phyloP scores from a whole-genome alignment of 2,888 invertebrate species.

The Nasonovia ribisnigri region DNA sequence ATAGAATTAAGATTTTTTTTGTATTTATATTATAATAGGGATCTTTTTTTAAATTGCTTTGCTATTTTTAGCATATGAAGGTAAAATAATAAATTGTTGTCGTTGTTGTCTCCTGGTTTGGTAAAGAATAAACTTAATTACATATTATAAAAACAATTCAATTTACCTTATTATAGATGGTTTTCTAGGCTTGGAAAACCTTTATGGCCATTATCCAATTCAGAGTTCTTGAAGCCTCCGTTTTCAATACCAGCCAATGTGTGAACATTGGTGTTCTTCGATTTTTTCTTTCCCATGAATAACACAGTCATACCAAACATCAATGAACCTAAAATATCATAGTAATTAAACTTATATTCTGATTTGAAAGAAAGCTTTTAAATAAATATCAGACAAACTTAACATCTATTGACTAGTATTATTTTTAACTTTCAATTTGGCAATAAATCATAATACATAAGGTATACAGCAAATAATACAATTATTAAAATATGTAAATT shows the following conservation, averaged over 20 bases:
- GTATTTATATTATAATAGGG: background rate
- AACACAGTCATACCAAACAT: slow-evolving; percentile 86
- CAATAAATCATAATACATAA: background rate
- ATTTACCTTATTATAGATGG: slow-evolving; percentile 53
- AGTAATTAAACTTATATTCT: background rate
- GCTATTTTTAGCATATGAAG: background rate
- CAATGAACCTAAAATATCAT: slow-evolving; percentile 77
- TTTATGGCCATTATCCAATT: slow-evolving; percentile 28
- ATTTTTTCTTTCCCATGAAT: slow-evolving; percentile 79
- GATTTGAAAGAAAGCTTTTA: background rate
- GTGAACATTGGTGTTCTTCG: slow-evolving; percentile 66
- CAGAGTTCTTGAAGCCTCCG: slow-evolving; percentile 67
- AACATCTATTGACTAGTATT: background rate
- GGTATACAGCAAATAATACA: background rate
- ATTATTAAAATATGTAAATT: background rate
- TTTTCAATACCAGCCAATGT: slow-evolving; percentile 68
- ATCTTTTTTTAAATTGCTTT: background rate
- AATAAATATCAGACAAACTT: background rate
- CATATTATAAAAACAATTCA: background rate
- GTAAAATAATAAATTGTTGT: background rate
- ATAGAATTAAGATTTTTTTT: background rate
- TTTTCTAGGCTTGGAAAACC: slow-evolving; percentile 57
- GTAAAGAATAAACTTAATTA: background rate
- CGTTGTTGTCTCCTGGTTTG: background rate
- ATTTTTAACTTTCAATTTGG: background rate